Evolutionary conservation across 2,797 vertebrate genomes (phyloP).

Genomic region (Syndactyla subalaris): DNA sequence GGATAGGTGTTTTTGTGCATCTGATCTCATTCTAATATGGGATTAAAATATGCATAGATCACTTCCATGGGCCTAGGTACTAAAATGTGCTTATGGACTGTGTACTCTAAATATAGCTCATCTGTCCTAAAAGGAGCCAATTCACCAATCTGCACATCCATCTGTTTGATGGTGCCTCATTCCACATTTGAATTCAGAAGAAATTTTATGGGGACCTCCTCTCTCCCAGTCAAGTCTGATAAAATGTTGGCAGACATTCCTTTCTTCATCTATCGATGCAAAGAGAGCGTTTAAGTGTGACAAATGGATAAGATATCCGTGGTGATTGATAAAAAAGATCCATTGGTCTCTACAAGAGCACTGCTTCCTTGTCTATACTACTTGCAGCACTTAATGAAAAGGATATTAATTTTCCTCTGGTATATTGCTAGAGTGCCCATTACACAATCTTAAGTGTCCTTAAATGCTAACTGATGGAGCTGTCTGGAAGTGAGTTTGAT

Average conservation of each 20-base stretch:
- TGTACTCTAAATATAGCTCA: not conserved
- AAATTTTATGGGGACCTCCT: not conserved
- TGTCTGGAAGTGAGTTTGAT: not conserved
- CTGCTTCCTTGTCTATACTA: not conserved
- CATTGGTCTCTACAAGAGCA: not conserved
- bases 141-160: not conserved
- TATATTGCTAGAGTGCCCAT: not conserved
- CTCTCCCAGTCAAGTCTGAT: not conserved
- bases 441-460: not conserved
- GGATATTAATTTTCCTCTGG: not conserved
- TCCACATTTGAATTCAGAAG: not conserved
- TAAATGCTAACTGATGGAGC: not conserved
- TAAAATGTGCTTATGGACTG: not conserved
- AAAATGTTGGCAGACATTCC: not conserved
- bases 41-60: not conserved
- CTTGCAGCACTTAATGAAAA: not conserved
- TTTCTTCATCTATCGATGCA: not conserved
- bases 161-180: not conserved
- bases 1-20: not conserved
- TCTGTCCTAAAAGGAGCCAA: not conserved
- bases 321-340: not conserved
- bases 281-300: not conserved
- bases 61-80: not conserved
- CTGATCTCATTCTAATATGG: not conserved
- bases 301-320: not conserved